Percentiles rank a stretch among this genome's conserved stretches.
phyloP scores from a whole-genome alignment of 2,113 vertebrate species.

The Bolborhynchus lineola region DNA sequence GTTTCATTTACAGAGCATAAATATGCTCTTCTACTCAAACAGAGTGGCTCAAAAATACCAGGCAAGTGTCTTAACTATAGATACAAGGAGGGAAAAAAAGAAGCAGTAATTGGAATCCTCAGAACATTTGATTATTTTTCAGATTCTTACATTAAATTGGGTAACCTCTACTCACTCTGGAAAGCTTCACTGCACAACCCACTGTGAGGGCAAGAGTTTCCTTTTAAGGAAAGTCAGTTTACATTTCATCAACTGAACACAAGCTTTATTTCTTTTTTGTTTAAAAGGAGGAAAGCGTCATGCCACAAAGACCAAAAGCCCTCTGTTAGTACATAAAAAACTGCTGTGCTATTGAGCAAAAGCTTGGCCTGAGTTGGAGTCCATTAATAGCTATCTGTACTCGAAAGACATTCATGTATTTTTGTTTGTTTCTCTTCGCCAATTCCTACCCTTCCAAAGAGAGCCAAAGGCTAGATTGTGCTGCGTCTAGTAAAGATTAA shows the following conservation, averaged over 20 bases:
- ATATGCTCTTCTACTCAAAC: not conserved
- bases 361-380: conserved; percentile 12
- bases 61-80: not conserved
- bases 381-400: conserved; percentile 48
- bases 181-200: not conserved
- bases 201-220: not conserved
- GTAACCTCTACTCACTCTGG: not conserved
- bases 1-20: not conserved
- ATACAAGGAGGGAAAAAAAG: not conserved
- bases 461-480: conserved; percentile 57
- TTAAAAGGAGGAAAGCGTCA: conserved; percentile 39
- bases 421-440: conserved; percentile 59
- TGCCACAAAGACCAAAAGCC: conserved; percentile 53
- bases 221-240: conserved; percentile 24
- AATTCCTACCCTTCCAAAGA: conserved; percentile 38
- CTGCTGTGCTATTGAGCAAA: conserved; percentile 22
- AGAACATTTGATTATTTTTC: not conserved
- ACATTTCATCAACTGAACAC: conserved; percentile 45
- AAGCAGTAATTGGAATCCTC: not conserved
- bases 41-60: not conserved
- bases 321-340: conserved; percentile 58
- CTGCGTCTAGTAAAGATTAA: conserved; percentile 53
- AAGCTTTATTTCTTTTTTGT: conserved; percentile 50
- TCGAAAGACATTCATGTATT: conserved; percentile 53
- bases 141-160: not conserved